phyloP scores from a whole-genome alignment of 1,140 invertebrate genomes.

The Drosophila melanogaster region DNA sequence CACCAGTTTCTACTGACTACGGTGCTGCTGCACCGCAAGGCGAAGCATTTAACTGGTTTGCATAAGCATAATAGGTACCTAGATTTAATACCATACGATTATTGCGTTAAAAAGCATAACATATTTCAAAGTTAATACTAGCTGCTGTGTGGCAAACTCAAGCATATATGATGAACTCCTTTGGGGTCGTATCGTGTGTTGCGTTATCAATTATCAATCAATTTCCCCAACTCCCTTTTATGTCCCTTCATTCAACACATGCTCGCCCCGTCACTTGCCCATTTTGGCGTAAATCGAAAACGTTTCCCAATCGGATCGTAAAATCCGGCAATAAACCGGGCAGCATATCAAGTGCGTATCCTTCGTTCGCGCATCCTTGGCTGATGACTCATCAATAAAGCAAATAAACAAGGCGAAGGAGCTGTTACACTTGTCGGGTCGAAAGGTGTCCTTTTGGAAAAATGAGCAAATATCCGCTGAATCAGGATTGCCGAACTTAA shows the following conservation, averaged over 20 bases:
- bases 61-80: too few species aligned
- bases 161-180: not conserved
- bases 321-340: constrained; percentile 42
- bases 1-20: not conserved
- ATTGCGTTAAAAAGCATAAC: too few species aligned
- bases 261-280: not conserved
- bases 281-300: constrained; percentile 28
- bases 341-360: constrained; percentile 33
- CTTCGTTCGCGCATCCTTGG: constrained; percentile 2
- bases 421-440: not conserved
- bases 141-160: too few species aligned
- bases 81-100: not conserved
- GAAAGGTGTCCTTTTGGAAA: not conserved
- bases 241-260: constrained; percentile 14
- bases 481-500: not conserved
- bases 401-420: constrained; percentile 7
- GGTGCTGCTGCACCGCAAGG: constrained; percentile 11
- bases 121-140: too few species aligned
- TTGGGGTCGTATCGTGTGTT: not conserved
- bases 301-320: constrained; percentile 36
- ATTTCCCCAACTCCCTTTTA: constrained; percentile 13
- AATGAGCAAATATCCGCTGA: not conserved
- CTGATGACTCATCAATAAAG: constrained; percentile 40
- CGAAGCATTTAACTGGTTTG: constrained; percentile 1
- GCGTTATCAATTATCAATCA: constrained; percentile 39